These are phyloP conservation scores for Junonia oenone DNA, from an alignment of 2,888 invertebrate genomes.

Conservation along the genomic window DNA sequence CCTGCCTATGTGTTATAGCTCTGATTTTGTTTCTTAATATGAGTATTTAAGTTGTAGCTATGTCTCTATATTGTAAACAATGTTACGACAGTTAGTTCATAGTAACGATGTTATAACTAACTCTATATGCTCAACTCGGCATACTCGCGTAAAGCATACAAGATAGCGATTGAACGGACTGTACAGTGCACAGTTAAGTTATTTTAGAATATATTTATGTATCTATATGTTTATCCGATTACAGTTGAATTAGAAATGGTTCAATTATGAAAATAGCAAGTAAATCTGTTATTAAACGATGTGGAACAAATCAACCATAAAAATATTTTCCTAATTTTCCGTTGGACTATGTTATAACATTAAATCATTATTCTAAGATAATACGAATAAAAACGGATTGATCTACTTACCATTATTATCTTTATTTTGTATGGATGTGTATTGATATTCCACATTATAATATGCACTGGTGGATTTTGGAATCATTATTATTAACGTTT, in stretches of 20 bases:
- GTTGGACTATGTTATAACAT: too few relatives aligned
- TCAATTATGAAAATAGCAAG: too few relatives aligned
- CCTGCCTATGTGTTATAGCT: too few relatives aligned
- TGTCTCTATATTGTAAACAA: too few relatives aligned
- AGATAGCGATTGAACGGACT: not conserved
- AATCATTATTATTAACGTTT: constrained; percentile 28
- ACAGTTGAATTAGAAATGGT: too few relatives aligned
- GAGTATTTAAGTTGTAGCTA: too few relatives aligned
- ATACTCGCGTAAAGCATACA: too few relatives aligned
- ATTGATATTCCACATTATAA: constrained; percentile 62
- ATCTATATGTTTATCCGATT: not conserved
- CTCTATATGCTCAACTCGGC: not conserved
- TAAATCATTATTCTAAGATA: too few relatives aligned
- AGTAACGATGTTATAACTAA: not conserved
- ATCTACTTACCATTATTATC: constrained; percentile 55
- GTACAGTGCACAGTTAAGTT: too few relatives aligned
- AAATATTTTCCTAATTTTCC: too few relatives aligned
- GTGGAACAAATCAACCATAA: not conserved
- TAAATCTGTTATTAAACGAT: too few relatives aligned
- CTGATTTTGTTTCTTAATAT: too few relatives aligned
- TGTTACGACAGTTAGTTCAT: not conserved
- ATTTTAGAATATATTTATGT: not conserved
- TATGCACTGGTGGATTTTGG: constrained; percentile 51
- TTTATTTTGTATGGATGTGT: constrained; percentile 54
- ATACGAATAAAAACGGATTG: not conserved